Percentiles rank a stretch among this genome's conserved stretches.
These are phyloP conservation scores for Drosophila orena DNA, from an alignment of 1,140 invertebrate genomes.

Conservation along the genomic window DNA sequence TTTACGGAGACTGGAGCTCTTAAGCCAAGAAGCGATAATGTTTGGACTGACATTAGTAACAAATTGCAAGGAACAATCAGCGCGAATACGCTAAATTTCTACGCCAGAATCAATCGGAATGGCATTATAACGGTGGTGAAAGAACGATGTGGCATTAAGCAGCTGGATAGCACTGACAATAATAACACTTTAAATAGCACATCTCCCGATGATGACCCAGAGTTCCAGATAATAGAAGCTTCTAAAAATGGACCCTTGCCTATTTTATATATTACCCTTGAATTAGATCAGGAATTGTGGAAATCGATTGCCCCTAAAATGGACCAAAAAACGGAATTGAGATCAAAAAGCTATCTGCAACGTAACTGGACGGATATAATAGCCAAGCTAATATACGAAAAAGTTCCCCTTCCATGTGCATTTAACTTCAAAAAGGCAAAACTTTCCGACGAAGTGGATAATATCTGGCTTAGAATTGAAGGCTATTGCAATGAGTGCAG, in stretches of 20 bases:
- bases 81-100: background rate
- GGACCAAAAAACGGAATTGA: background rate
- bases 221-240: background rate
- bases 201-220: background rate
- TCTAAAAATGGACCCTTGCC: background rate
- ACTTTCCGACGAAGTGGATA: background rate
- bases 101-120: background rate
- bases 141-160: constrained; percentile 1
- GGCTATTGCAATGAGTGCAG: background rate
- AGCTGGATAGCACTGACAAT: background rate
- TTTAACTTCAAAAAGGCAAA: constrained; percentile 1
- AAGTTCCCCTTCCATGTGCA: background rate
- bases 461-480: background rate
- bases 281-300: background rate
- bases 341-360: background rate
- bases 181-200: background rate
- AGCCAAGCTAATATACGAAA: background rate
- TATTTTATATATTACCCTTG: no score
- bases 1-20: background rate
- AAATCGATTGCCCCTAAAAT: background rate
- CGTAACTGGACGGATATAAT: no score
- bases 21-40: background rate
- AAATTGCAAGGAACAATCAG: background rate
- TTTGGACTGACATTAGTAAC: background rate
- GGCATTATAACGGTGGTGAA: background rate